Evolutionary conservation across 2,888 invertebrate species (phyloP).

Genomic region (Sabellastarte sp.): DNA sequence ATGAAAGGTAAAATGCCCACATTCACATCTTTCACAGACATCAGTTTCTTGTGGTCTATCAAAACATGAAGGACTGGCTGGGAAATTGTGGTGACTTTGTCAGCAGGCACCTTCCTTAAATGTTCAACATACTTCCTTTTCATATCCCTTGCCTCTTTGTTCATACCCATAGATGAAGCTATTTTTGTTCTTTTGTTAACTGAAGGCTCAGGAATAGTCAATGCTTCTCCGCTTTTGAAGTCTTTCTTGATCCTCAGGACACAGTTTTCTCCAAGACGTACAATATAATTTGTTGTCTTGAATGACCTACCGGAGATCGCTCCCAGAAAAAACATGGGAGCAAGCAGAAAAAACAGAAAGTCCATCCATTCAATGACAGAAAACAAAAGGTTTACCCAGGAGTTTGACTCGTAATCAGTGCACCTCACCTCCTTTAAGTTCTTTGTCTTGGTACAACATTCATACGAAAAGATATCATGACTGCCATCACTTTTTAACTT

Average conservation of each 20-base stretch:
- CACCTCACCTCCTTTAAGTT: neutral
- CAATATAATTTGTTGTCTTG: neutral
- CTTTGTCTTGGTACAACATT: neutral
- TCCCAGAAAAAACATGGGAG: neutral
- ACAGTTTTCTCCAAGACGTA: neutral
- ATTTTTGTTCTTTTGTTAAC: too few relatives aligned
- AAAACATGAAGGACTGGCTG: neutral
- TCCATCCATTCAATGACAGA: neutral
- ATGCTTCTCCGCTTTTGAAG: neutral
- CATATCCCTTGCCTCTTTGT: neutral
- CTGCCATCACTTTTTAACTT: neutral
- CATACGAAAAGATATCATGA: slow-evolving; percentile 3
- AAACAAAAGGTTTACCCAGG: neutral
- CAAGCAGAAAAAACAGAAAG: neutral
- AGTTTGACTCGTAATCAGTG: neutral
- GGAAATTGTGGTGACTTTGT: neutral
- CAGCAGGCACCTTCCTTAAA: neutral
- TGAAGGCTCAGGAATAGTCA: neutral
- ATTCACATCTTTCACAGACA: slow-evolving; percentile 47
- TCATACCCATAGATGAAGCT: neutral
- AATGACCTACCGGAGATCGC: neutral
- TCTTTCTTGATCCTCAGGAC: neutral
- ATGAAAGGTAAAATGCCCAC: slow-evolving; percentile 44
- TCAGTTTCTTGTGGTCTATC: slow-evolving; percentile 10
- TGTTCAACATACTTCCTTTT: neutral